Evolutionary conservation across 2,797 vertebrate species (phyloP).

Genomic region (Urocyon cinereoargenteus): DNA sequence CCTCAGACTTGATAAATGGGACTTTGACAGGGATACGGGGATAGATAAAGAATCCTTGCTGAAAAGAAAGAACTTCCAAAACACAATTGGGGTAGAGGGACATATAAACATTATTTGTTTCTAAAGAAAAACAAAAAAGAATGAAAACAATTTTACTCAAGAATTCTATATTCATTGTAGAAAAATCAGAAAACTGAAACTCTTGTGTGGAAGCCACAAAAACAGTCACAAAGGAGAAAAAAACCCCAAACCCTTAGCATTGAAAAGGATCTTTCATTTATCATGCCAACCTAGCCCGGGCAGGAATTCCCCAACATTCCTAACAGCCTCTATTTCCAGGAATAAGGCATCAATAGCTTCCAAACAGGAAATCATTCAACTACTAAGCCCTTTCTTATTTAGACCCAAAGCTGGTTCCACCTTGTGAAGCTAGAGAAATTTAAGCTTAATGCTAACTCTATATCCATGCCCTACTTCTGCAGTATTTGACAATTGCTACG

Average conservation of each 20-base stretch:
- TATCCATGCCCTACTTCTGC: background rate
- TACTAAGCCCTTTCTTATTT: background rate
- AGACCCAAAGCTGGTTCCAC: background rate
- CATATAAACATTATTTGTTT: background rate
- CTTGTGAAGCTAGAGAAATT: background rate
- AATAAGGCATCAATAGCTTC: background rate
- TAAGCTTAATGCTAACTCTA: background rate
- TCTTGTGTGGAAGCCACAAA: background rate
- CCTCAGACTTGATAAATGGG: background rate
- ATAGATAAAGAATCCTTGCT: background rate
- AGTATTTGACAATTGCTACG: background rate
- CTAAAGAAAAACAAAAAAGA: background rate
- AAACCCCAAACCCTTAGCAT: background rate
- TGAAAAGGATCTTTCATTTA: background rate
- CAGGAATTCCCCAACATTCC: background rate
- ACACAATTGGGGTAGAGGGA: background rate
- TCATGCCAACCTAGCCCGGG: background rate
- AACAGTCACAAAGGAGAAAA: background rate
- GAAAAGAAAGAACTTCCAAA: conserved; percentile 26
- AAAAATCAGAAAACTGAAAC: conserved; percentile 18
- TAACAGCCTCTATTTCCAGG: background rate
- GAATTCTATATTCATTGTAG: background rate
- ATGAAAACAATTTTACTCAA: background rate
- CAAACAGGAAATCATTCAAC: conserved; percentile 25
- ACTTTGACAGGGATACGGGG: background rate